Base-by-base conservation (phyloP, 2,113 vertebrate species). In the Columba janthina region DNA sequence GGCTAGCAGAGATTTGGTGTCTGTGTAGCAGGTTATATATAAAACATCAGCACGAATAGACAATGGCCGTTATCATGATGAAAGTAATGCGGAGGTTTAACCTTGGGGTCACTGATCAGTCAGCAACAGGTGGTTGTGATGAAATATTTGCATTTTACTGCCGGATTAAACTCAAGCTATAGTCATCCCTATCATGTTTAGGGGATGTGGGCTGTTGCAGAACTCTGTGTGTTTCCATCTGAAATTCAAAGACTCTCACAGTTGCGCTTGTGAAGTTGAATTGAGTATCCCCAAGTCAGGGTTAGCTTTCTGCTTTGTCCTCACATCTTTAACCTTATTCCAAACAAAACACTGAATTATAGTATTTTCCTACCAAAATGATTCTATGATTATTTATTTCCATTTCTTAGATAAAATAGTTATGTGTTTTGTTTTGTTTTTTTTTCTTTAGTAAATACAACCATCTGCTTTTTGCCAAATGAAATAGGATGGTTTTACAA, bases 161-260 rank as follows among this genome's bases (percentile, higher is more conserved):
- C 46, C 74, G 76, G 46, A 28, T 57, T 70, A 16, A 51, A 34
- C 9, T 85, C 31, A 32, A 66, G 15, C 11, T 69, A 4, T 69
- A 6, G 0, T 82, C 19, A 62, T 78, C 29, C 8, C 3, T n/a
- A 0, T 16, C 14, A 32, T 11, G 12, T 76, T 83, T 36, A 29
- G n/a, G 58, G 28, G 7, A 24, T 62, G 5, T 36, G 58, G 8
- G 40, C 58, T 89, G 25, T 34, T 61, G 38, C n/a, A 79, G 66
- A 38, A 46, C 10, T 65, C 31, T 38, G 9, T 11, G 12, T 34
- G 26, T 77, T 84, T 77, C 29, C 15, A 12, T 62, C 25, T 88
- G 62, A 71, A 88, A 65, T 24, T 36, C 28, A 46, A 44, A 36
- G 22, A 64, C 32, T 38, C 13, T 60, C 10, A 7, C 29, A 34